Conservation (phyloP, 2,113 vertebrate genomes). For the Pteronura brasiliensis region DNA sequence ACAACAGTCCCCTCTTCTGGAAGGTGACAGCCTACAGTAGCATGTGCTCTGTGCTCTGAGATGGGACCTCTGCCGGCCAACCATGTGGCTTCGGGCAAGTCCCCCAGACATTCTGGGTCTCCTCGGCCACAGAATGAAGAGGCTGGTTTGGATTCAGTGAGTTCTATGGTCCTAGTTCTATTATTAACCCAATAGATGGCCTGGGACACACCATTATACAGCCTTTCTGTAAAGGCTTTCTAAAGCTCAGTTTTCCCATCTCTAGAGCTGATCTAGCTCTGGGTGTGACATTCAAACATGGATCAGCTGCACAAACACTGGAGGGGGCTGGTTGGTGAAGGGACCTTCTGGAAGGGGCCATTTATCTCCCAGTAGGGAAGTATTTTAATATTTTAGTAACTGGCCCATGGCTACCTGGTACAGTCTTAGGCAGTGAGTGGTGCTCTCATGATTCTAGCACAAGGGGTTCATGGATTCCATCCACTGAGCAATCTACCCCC, state of each 20-base stretch:
- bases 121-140: background rate
- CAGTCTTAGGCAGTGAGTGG: background rate
- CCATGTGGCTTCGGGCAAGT: background rate
- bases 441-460: background rate
- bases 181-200: background rate
- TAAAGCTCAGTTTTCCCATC: constrained; percentile 3
- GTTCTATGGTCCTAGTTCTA: background rate
- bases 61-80: background rate
- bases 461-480: background rate
- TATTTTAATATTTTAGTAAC: background rate
- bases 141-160: background rate
- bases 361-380: background rate
- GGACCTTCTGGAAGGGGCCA: background rate
- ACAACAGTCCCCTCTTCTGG: background rate
- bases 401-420: background rate
- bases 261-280: background rate
- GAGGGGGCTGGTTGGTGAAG: background rate
- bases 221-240: background rate
- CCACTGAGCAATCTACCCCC: too few species aligned
- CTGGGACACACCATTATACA: background rate
- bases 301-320: background rate
- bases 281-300: background rate
- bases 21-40: background rate
- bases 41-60: background rate
- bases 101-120: background rate